A percentile compares a stretch with the other conserved stretches of the same genome.
phyloP scores from a whole-genome alignment of 1,140 invertebrate genomes.

The Chironomus striatipennis region DNA sequence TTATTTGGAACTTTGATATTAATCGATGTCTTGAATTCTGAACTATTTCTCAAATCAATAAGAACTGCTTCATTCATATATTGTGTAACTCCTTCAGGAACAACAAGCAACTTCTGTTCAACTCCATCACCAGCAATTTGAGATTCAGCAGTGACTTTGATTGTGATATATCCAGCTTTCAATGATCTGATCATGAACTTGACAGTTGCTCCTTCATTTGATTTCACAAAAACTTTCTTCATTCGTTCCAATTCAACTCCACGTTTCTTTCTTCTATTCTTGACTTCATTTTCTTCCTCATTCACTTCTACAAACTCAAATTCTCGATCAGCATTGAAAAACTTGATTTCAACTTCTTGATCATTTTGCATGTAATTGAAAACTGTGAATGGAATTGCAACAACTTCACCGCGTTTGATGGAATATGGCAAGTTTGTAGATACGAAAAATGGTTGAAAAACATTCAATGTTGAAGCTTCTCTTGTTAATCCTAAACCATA shows the following conservation, averaged over 20 bases:
- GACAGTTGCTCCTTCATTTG: constrained; percentile 55
- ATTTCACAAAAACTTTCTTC: constrained; percentile 52
- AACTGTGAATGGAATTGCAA: background rate
- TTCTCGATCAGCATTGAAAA: background rate
- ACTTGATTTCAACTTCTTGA: background rate
- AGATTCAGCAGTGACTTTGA: constrained; percentile 61
- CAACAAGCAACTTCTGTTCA: constrained; percentile 56
- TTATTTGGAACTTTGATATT: constrained; percentile 59
- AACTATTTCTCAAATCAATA: constrained; percentile 53
- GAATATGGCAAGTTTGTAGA: constrained; percentile 67
- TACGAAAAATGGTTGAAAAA: constrained; percentile 76
- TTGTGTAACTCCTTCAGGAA: constrained; percentile 64
- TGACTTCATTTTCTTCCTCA: background rate
- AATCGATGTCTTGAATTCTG: constrained; percentile 47
- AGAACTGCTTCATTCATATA: constrained; percentile 63
- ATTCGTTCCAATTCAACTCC: constrained; percentile 51
- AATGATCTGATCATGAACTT: constrained; percentile 67
- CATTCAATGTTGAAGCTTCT: constrained; percentile 60
- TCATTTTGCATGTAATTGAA: background rate
- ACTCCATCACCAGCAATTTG: constrained; percentile 57
- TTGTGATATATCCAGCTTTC: constrained; percentile 57
- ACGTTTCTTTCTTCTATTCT: constrained; percentile 34
- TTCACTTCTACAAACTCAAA: background rate
- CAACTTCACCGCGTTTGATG: constrained; percentile 54
- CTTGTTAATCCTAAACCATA: constrained; percentile 76